Base-by-base conservation (phyloP, 2,888 invertebrate species). In the Cepaea hortensis region DNA sequence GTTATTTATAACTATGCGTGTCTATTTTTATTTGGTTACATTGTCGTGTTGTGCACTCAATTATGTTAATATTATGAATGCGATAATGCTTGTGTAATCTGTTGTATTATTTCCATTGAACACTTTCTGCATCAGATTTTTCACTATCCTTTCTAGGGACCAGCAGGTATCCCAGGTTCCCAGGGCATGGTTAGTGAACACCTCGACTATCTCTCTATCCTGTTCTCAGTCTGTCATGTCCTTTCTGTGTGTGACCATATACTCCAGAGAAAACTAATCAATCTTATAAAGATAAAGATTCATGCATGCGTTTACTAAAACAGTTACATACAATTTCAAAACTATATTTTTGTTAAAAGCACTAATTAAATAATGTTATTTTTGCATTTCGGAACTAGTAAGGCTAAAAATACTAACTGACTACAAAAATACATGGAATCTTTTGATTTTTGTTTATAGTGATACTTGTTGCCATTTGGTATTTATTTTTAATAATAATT, bases 101-200 rank as follows among this genome's bases (percentile, higher is more conserved):
- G 80, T 62, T 46, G 35, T 75, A 7, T 75, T 68, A n/a, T 9
- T 85, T 23, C 35, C 23, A 65, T 35, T 75, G 15, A 73, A 23
- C 35, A 75, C 7, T 50, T 3, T 82, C 20, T 70, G 50, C 55
- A 55, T 70, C 72, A 61, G 61, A 83, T 73, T 83, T 83, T 73
- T 85, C 85, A n/a, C 13, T 65, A 76, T 87, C 35, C 65, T 84
- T 88, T 90, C 48, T 87, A 93, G 93, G 93, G 93, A 85, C 92
- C 91, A 48, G 89, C 90, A 13, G 93, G 93, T 82, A 88, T 89
- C 13, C 88, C 90, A 20, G 93, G 93, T 75, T 81, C 90, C 18
- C 89, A 91, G 75, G 93, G 93, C 76, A 89, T 91, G 90, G 92
- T 93, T 89, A 91, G 91, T 90, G 72, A 72, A 50, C 15, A 20